Evolutionary conservation across 2,113 vertebrate species (phyloP).

Genomic region (Aegithalos caudatus): DNA sequence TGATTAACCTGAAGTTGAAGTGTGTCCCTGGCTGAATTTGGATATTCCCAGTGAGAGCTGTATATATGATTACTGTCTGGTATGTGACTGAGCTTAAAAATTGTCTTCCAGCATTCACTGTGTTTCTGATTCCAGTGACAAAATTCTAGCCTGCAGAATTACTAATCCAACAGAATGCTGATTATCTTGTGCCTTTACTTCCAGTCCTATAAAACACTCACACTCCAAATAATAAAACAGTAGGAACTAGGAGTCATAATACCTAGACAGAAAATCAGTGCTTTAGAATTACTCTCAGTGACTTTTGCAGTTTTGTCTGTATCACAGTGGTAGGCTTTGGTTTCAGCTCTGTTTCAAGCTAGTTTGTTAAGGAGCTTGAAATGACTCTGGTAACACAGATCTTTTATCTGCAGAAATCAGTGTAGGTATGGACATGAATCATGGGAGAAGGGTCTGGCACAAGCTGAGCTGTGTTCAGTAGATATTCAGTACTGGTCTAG

Average conservation of each 20-base stretch:
- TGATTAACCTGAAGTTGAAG: not conserved
- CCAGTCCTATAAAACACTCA: not conserved
- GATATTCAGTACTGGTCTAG: not conserved
- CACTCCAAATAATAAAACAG: not conserved
- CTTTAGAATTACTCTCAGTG: not conserved
- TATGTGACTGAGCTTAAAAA: not conserved
- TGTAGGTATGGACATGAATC: fast-evolving
- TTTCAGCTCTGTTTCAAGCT: not conserved
- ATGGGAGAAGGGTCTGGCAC: not conserved
- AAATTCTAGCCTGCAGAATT: not conserved
- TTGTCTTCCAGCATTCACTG: not conserved
- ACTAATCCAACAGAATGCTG: not conserved
- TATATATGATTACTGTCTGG: not conserved
- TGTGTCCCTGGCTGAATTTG: not conserved
- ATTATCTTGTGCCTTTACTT: not conserved
- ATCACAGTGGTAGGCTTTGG: not conserved
- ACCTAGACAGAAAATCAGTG: not conserved
- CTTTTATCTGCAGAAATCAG: not conserved
- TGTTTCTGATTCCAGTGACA: not conserved
- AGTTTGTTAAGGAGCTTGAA: not conserved
- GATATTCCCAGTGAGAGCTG: not conserved
- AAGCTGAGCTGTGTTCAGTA: not conserved
- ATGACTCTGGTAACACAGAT: not conserved
- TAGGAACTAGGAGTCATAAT: not conserved
- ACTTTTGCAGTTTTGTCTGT: not conserved